Evolutionary conservation across 2,888 invertebrate species (phyloP).

Genomic region (Bursaphelenchus okinawaensis): DNA sequence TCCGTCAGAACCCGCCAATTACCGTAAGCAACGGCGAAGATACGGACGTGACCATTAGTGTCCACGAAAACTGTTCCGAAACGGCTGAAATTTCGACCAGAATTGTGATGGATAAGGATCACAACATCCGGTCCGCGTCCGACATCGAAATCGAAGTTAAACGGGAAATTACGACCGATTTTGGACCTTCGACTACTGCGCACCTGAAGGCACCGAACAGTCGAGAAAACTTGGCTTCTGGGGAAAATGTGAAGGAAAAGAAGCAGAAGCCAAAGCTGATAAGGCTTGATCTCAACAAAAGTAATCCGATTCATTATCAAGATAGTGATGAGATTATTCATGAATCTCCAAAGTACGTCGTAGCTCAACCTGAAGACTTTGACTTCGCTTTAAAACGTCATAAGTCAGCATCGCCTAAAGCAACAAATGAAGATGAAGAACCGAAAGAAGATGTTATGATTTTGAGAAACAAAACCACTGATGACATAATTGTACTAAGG

Average conservation of each 20-base stretch:
- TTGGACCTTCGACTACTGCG: neutral
- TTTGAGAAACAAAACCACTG: neutral
- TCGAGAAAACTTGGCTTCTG: neutral
- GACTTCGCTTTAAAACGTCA: neutral
- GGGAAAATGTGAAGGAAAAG: neutral
- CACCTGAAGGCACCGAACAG: neutral
- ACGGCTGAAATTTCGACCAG: conserved; percentile 1
- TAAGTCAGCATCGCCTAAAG: neutral
- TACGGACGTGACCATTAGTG: conserved; percentile 1
- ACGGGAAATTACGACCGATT: neutral
- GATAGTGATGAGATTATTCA: neutral
- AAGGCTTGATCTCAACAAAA: neutral
- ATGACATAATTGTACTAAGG: neutral
- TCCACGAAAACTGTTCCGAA: neutral
- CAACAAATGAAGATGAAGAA: neutral
- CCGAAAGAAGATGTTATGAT: neutral
- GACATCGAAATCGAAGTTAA: conserved; percentile 6
- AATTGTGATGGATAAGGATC: neutral
- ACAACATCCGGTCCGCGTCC: neutral
- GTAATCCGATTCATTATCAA: neutral
- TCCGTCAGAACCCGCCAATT: neutral
- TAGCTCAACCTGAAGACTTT: neutral
- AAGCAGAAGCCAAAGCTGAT: neutral
- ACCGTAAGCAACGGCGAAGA: neutral
- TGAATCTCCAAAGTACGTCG: neutral